Conservation (phyloP, 2,888 invertebrate species). For the Plutella xylostella region DNA sequence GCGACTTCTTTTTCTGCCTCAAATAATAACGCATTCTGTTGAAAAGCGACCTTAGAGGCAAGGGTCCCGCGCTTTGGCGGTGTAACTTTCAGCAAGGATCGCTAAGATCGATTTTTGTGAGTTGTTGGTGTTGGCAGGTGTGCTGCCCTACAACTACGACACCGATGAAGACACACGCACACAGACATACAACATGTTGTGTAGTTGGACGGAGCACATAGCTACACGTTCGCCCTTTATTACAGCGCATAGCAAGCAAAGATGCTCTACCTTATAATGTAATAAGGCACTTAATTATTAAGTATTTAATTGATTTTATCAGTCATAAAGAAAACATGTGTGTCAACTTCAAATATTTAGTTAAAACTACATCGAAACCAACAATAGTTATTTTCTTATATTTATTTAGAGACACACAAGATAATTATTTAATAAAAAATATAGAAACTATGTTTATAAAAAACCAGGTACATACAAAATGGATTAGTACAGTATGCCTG, state of each 20-base stretch:
- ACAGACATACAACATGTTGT: constrained; percentile 2
- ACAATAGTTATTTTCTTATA: too few relatives aligned
- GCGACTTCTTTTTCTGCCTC: constrained; percentile 2
- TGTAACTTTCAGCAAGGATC: neutral
- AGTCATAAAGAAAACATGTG: too few relatives aligned
- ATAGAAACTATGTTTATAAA: too few relatives aligned
- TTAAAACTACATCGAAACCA: too few relatives aligned
- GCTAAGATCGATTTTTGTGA: neutral
- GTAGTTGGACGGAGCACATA: constrained; percentile 22
- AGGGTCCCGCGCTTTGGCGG: neutral
- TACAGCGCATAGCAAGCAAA: constrained; percentile 27
- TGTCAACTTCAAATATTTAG: too few relatives aligned
- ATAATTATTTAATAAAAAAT: too few relatives aligned
- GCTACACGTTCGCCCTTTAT: constrained; percentile 40
- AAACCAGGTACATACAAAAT: too few relatives aligned
- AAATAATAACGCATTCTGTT: neutral
- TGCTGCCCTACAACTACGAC: constrained; percentile 16
- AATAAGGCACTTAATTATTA: neutral
- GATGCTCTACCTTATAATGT: constrained; percentile 30
- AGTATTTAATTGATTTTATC: neutral
- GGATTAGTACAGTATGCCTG: too few relatives aligned
- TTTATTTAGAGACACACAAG: too few relatives aligned
- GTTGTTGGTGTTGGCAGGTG: constrained; percentile 16
- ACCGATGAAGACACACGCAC: neutral
- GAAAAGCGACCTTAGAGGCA: neutral